These are phyloP conservation scores for Apotomis turbidana DNA, from an alignment of 2,888 invertebrate species.

Conservation along the genomic window DNA sequence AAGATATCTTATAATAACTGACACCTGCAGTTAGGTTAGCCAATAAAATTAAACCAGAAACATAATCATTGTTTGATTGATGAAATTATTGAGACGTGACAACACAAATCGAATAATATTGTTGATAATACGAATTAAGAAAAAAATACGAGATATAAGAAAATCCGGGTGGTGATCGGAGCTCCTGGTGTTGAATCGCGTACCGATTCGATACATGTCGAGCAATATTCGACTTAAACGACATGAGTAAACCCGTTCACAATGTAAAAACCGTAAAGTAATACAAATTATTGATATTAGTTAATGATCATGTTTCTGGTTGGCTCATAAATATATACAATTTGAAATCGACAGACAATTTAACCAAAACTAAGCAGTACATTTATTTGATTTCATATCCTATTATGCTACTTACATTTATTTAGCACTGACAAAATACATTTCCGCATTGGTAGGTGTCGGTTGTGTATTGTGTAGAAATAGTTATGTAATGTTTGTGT, in stretches of 20 bases:
- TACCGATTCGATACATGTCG: too few relatives aligned
- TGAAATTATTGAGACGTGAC: too few relatives aligned
- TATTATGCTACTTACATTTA: conserved; percentile 62
- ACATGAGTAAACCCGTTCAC: too few relatives aligned
- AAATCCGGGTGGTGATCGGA: too few relatives aligned
- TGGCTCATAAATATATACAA: conserved; percentile 59
- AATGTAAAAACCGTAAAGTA: too few relatives aligned
- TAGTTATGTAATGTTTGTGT: not conserved
- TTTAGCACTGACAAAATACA: conserved; percentile 48
- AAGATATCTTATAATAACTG: conserved; percentile 1
- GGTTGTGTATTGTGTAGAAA: conserved; percentile 32
- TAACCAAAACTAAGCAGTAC: conserved; percentile 54
- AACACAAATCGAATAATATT: too few relatives aligned
- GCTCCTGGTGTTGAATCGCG: too few relatives aligned
- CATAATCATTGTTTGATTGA: conserved; percentile 10
- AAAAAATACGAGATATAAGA: too few relatives aligned
- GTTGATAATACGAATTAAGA: not conserved
- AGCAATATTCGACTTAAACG: too few relatives aligned
- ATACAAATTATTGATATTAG: too few relatives aligned
- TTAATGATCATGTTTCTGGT: conserved; percentile 29
- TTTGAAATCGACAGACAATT: conserved; percentile 56
- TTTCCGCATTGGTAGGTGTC: conserved; percentile 33
- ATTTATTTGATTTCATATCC: conserved; percentile 58
- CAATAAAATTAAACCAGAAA: conserved; percentile 29
- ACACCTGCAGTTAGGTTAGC: conserved; percentile 20